phyloP scores from a whole-genome alignment of 2,797 vertebrate genomes.

The Tinamus major region DNA sequence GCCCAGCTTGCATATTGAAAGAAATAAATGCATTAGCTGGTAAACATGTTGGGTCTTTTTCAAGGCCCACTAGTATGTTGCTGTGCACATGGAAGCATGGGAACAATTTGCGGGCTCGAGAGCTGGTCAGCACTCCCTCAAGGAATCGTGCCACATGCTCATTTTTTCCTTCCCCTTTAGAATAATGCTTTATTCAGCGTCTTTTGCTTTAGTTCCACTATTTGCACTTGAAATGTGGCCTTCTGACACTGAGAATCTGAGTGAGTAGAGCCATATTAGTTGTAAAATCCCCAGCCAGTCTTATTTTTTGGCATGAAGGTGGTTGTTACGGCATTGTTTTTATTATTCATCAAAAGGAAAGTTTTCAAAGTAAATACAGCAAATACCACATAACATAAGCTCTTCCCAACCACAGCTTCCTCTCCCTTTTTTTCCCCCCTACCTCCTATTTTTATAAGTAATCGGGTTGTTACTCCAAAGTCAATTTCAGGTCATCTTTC shows the following conservation, averaged over 20 bases:
- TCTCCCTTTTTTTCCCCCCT: slow-evolving; percentile 42
- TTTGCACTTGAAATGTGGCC: slow-evolving; percentile 14
- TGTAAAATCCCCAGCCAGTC: slow-evolving; percentile 58
- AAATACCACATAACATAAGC: slow-evolving; percentile 69
- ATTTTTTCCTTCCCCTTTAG: neutral
- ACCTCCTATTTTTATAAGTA: slow-evolving; percentile 80
- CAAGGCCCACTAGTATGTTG: neutral
- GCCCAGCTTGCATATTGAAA: slow-evolving; percentile 45
- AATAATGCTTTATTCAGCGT: neutral
- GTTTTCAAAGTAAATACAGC: slow-evolving; percentile 72
- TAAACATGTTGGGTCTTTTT: neutral
- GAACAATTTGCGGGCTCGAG: slow-evolving; percentile 38
- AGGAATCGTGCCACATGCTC: slow-evolving; percentile 24
- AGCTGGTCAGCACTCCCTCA: neutral
- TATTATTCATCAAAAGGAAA: slow-evolving; percentile 75
- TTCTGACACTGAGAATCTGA: slow-evolving; percentile 49
- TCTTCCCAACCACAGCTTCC: slow-evolving; percentile 83
- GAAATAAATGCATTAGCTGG: slow-evolving; percentile 19
- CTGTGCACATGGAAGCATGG: neutral
- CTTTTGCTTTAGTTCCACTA: slow-evolving; percentile 40
- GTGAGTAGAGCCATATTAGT: slow-evolving; percentile 49
- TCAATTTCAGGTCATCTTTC: slow-evolving; percentile 90
- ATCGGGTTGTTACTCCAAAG: slow-evolving; percentile 87
- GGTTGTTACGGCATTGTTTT: slow-evolving; percentile 63
- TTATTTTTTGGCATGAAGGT: slow-evolving; percentile 61